These are phyloP conservation scores for Porites australiensis DNA, from an alignment of 64 coral and sea anemone genomes.

Conservation along the genomic window DNA sequence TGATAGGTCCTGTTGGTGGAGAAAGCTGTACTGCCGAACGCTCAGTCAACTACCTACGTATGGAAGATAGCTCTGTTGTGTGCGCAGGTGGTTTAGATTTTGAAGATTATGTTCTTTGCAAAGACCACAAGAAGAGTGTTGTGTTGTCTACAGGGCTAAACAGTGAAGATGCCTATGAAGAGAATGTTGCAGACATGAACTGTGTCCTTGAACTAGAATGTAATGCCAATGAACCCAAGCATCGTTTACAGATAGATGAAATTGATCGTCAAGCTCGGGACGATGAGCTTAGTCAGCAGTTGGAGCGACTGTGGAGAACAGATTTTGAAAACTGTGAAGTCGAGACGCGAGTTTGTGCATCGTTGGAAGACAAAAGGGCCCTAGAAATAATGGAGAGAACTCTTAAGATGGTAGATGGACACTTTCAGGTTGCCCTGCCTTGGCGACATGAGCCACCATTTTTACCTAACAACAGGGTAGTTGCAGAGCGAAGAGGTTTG, in stretches of 20 bases:
- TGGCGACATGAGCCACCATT: slow-evolving; percentile 66
- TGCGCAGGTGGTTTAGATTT: neutral
- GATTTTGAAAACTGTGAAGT: slow-evolving; percentile 57
- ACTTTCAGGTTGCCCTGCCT: slow-evolving; percentile 75
- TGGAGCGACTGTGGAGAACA: slow-evolving; percentile 71
- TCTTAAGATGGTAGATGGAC: slow-evolving; percentile 46
- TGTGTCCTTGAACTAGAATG: neutral
- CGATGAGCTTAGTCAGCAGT: slow-evolving; percentile 64
- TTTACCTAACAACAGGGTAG: slow-evolving; percentile 66
- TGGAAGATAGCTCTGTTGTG: neutral
- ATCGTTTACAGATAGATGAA: neutral
- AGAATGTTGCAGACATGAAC: neutral
- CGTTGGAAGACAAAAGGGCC: slow-evolving; percentile 60
- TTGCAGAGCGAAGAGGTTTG: slow-evolving; percentile 59
- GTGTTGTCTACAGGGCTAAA: neutral
- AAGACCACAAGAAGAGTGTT: neutral
- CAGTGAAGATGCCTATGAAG: neutral
- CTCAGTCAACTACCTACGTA: neutral
- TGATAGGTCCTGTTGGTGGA: neutral
- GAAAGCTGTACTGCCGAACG: neutral
- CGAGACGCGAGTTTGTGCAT: slow-evolving; percentile 34
- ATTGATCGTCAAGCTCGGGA: slow-evolving; percentile 33
- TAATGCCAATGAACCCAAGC: neutral
- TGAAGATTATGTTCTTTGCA: neutral
- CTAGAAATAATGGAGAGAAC: slow-evolving; percentile 66